phyloP scores from a whole-genome alignment of 37 sponge, comb jelly and placozoan genomes.

The Geodia barretti region DNA sequence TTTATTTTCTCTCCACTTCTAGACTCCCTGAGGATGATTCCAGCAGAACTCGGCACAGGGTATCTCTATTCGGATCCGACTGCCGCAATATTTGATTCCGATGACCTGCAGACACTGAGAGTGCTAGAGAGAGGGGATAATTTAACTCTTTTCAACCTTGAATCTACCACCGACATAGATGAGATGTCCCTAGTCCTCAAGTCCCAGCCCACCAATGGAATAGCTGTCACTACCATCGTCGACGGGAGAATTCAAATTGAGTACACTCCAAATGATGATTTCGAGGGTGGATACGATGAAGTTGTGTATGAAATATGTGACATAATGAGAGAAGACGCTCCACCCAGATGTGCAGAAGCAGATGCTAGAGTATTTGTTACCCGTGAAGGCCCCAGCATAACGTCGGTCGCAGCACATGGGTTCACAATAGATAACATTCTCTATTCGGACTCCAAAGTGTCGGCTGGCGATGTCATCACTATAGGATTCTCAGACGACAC shows the following conservation, averaged over 20 bases:
- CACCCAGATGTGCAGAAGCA: constrained; percentile 57
- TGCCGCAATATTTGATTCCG: constrained; percentile 68
- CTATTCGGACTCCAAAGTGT: constrained; percentile 63
- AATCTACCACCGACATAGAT: constrained; percentile 54
- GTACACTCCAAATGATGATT: constrained; percentile 61
- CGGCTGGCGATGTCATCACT: constrained; percentile 56
- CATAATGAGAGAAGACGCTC: background rate
- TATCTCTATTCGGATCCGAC: constrained; percentile 49
- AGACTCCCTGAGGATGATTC: constrained; percentile 12
- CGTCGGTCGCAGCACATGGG: constrained; percentile 45
- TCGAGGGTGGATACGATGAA: constrained; percentile 68
- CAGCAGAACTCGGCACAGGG: background rate
- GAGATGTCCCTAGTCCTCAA: constrained; percentile 40
- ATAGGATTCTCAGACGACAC: constrained; percentile 73
- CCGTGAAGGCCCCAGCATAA: constrained; percentile 60
- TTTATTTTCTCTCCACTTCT: constrained; percentile 70
- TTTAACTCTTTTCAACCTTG: constrained; percentile 53
- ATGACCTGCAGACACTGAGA: constrained; percentile 62
- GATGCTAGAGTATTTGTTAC: constrained; percentile 65
- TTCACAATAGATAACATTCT: background rate
- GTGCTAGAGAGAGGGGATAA: constrained; percentile 36
- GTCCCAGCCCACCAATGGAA: constrained; percentile 37
- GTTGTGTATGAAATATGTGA: constrained; percentile 85
- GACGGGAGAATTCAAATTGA: constrained; percentile 9
- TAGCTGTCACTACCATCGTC: background rate